Percentiles rank a stretch among this genome's conserved stretches.
phyloP scores from a whole-genome alignment of 2,797 vertebrate genomes.

The Sebastiscus tertius region DNA sequence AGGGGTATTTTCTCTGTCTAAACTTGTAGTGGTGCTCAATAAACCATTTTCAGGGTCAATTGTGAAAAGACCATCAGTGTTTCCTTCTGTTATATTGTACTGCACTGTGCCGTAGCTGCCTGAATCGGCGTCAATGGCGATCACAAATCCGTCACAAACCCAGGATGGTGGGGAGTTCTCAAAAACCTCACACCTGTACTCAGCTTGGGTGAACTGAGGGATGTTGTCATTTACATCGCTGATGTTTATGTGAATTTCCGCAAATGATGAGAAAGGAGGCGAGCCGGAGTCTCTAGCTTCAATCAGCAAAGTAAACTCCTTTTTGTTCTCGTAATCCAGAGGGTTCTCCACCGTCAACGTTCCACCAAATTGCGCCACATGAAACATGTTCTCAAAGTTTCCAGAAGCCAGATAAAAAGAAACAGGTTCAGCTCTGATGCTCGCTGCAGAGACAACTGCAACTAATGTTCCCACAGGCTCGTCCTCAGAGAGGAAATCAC shows the following conservation, averaged over 20 bases:
- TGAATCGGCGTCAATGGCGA: constrained; percentile 81
- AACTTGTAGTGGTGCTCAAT: constrained; percentile 71
- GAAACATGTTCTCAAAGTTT: constrained; percentile 78
- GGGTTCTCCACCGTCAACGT: constrained; percentile 71
- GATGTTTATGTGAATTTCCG: constrained; percentile 76
- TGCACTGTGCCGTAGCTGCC: constrained; percentile 65
- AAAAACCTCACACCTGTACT: constrained; percentile 80
- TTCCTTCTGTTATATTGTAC: constrained; percentile 79
- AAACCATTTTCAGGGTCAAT: constrained; percentile 77
- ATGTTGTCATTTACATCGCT: constrained; percentile 83
- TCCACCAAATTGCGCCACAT: constrained; percentile 73
- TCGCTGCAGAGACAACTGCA: constrained; percentile 66
- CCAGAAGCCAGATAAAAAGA: constrained; percentile 82
- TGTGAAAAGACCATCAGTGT: constrained; percentile 68
- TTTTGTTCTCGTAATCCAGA: constrained; percentile 82
- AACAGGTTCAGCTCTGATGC: constrained; percentile 68
- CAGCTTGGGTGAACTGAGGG: constrained; percentile 77
- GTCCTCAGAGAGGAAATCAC: constrained; percentile 72
- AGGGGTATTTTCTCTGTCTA: constrained; percentile 79
- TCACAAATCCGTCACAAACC: constrained; percentile 73
- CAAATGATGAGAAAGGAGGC: constrained; percentile 84
- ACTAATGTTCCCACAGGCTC: constrained; percentile 69
- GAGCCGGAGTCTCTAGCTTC: constrained; percentile 83
- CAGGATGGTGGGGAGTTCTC: constrained; percentile 76
- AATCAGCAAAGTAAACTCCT: constrained; percentile 74